Base-by-base conservation (phyloP, 2,797 vertebrate genomes). In the Crocidura indochinensis region DNA sequence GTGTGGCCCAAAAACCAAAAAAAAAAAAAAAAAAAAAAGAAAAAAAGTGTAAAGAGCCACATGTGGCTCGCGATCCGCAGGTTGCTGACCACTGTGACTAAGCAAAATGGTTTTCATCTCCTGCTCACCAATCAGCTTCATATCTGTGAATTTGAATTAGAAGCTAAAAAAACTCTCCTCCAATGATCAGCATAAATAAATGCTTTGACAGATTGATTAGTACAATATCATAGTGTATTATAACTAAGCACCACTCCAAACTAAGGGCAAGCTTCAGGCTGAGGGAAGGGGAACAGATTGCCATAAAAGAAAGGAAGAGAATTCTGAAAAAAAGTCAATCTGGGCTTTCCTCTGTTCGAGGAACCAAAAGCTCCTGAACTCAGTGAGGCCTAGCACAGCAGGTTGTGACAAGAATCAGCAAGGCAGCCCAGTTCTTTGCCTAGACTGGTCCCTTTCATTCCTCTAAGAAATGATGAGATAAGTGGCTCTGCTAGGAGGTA, bases 201-300 rank as follows among this genome's bases (percentile, higher is more conserved):
- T 26, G 56, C 17, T 53, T 53, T 19, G 8, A 76, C 49, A 88
- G 76, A 65, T 22, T 68, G 64, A 88, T 26, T 31, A 76, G 60
- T 92, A 38, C 38, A 38, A 5, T 38, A 38, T 38, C 5, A 38
- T 38, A 38, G 10, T 17, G 31, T 68, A 26, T 27, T 60, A 71
- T 10, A 90, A 85, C 67, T n/a, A 84, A 29, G 20, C 10, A 49
- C n/a, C 31, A 75, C 22, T 51, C 56, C 67, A 73, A 65, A 67
- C 31, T 69, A 87, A 69, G 80, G 81, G 29, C 79, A 87, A 89
- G 46, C 14, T 77, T 19, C 92, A 26, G 71, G 85, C 87, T 80
- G n/a, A 94, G 93, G 91, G 47, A 7, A 92, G 85, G 71, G 53
- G 62, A 78, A 73, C 20, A 94, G 31, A 77, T 67, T 88, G 53